Conservation (phyloP, 2,797 vertebrate species). For the Peromyscus eremicus region DNA sequence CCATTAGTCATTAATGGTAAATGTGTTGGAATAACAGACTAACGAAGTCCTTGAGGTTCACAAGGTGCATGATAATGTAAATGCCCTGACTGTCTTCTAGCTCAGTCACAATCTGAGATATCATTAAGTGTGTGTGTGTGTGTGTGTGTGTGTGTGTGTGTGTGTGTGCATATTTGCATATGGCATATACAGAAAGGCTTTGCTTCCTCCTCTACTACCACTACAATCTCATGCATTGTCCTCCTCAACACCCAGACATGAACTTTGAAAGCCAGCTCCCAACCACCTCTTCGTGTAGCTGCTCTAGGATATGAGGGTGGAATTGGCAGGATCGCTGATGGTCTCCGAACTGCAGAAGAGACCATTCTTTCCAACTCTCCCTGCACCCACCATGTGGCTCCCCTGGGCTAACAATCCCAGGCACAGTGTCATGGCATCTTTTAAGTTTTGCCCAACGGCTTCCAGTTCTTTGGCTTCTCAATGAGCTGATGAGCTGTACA, state of each 20-base stretch:
- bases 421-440: neutral
- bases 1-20: neutral
- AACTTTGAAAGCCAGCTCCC: neutral
- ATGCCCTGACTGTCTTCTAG: neutral
- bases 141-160: neutral
- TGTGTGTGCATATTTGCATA: neutral
- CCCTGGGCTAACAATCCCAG: neutral
- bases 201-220: neutral
- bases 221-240: neutral
- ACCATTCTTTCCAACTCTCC: fast-evolving
- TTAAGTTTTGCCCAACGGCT: neutral
- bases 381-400: fast-evolving
- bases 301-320: neutral
- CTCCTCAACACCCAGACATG: neutral
- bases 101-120: neutral
- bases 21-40: neutral
- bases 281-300: neutral
- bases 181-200: neutral
- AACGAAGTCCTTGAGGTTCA: neutral
- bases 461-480: neutral
- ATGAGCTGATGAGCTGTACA: neutral
- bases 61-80: neutral
- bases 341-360: neutral
- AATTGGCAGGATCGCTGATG: neutral
- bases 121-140: neutral